Base-by-base conservation (phyloP, 2,888 invertebrate species). In the Melanostoma mellinum region DNA sequence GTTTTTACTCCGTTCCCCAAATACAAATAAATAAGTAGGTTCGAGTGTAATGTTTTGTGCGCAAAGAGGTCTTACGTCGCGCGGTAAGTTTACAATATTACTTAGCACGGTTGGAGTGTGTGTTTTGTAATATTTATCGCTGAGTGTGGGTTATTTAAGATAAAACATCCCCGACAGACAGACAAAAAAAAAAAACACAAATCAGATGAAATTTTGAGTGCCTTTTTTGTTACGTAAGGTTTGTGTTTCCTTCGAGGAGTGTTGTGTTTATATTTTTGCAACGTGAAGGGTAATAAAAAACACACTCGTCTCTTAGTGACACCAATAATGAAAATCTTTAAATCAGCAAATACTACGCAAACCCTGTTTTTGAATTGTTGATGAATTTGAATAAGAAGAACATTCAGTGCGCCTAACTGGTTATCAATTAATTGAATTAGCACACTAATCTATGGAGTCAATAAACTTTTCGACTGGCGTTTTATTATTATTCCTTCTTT, bases 371-470 rank as follows among this genome's bases (percentile, higher is more conserved):
- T 20, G 20, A 20, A 20, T 20, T 20, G 20, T 32, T 58, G 32
- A 58, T 32, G 40, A n/a, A 40, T 33, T 33, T 33, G 20, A 20
- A 20, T 20, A 20, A 20, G 20, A 58, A 32, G n/a, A 40, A 42
- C 40, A 44, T 38, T 77, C 50, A 20, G 20, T 58, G 55, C 68
- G 53, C 36, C 68, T 60, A 82, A 84, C 78, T 84, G 84, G 84
- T 75, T 79, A 79, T 79, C 79, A 84, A 78, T 71, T 84, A 69
- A 61, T 61, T 35, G 48, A 63, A 84, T 84, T 84, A 84, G 74
- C 84, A 79, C 84, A 79, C 73, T 79, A 79, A 84, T 74, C 84
- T 75, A 79, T 44, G 84, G 71, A 79, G 84, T 79, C 84, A 84
- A 84, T 74, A 84, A 84, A 84, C 84, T 79, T 75, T 79, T 30